Evolutionary conservation across 2,797 vertebrate genomes (phyloP).

Genomic region (Sebastes steindachneri): DNA sequence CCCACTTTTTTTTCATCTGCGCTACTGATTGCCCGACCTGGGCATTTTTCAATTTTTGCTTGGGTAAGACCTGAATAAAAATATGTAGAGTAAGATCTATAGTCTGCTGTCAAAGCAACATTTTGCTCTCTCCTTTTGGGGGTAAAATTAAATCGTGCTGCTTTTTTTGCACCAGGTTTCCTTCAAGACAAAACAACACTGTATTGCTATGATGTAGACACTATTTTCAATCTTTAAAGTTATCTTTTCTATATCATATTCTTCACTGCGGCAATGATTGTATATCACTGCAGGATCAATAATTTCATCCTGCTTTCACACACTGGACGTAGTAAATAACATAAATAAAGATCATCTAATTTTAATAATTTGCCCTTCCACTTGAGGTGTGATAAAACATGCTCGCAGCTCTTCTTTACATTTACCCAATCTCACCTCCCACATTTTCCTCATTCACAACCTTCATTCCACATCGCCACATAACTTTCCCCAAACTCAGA

Average conservation of each 20-base stretch:
- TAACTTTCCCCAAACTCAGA: background rate
- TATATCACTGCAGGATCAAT: constrained; percentile 8
- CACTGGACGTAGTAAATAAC: background rate
- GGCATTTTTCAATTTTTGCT: background rate
- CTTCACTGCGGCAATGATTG: background rate
- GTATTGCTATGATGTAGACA: background rate
- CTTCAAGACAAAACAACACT: background rate
- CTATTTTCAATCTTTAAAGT: constrained; percentile 14
- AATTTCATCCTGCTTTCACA: background rate
- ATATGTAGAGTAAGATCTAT: constrained; percentile 4
- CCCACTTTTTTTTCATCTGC: constrained; percentile 3
- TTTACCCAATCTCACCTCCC: background rate
- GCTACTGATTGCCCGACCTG: background rate
- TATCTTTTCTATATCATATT: constrained; percentile 1
- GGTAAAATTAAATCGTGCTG: background rate
- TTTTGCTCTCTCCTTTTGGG: background rate
- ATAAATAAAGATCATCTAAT: background rate
- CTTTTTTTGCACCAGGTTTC: background rate
- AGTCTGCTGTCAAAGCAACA: constrained; percentile 9
- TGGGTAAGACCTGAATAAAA: constrained; percentile 6
- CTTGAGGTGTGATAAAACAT: background rate
- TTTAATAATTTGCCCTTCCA: constrained; percentile 4
- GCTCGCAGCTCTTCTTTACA: background rate
- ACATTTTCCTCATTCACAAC: background rate
- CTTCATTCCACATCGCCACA: background rate